These are phyloP conservation scores for Spilogale gracilis DNA, from an alignment of 2,113 vertebrate genomes.

Conservation along the genomic window DNA sequence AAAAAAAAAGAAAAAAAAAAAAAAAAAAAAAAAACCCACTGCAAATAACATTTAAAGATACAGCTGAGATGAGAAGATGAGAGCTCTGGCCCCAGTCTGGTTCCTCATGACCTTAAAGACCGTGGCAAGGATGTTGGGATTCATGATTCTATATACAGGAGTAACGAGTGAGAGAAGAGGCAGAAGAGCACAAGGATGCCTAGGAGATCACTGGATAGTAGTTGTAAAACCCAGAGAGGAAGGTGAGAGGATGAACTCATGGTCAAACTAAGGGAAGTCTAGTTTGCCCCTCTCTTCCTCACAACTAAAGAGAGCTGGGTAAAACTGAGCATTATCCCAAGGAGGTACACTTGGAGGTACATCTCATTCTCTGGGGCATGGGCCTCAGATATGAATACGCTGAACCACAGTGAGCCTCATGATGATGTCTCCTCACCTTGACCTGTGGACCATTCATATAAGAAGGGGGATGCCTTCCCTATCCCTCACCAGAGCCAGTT, in stretches of 20 bases:
- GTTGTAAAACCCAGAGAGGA: background rate
- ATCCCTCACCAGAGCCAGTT: background rate
- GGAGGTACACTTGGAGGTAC: background rate
- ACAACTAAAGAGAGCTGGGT: background rate
- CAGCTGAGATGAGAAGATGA: background rate
- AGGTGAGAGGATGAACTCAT: background rate
- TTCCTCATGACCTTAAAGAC: background rate
- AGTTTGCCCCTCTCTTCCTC: background rate
- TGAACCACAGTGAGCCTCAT: background rate
- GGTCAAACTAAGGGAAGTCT: background rate
- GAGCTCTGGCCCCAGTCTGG: background rate
- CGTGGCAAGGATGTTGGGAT: background rate
- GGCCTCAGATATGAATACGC: background rate
- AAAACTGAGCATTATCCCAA: background rate
- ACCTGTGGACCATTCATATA: background rate
- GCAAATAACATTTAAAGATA: background rate
- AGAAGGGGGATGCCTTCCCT: background rate
- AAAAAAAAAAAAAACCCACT: background rate
- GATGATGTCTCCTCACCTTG: background rate
- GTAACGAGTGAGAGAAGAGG: background rate
- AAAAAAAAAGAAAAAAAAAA: background rate
- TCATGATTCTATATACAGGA: background rate
- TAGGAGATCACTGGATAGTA: background rate
- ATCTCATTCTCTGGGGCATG: background rate
- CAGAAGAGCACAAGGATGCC: background rate